phyloP scores from a whole-genome alignment of 2,113 vertebrate species.

The Asarcornis scutulata region DNA sequence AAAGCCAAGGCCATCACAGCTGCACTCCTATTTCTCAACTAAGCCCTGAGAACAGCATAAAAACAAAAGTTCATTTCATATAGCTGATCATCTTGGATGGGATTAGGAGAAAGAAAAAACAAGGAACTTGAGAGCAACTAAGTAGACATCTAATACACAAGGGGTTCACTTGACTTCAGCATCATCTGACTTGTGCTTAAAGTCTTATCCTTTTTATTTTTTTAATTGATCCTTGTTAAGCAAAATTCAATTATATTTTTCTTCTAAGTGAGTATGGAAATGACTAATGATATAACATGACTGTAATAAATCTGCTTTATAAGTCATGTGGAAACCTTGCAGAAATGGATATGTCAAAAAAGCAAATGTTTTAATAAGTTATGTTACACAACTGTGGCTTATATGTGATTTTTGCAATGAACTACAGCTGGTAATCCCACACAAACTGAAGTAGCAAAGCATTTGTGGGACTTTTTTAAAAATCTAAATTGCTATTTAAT shows the following conservation, averaged over 20 bases:
- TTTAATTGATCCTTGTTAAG: not conserved
- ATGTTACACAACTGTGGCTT: rapidly evolving
- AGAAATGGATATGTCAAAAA: not conserved
- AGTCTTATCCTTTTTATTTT: not conserved
- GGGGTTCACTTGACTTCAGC: not conserved
- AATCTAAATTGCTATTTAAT: not conserved
- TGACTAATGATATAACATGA: not conserved
- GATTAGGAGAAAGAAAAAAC: not conserved
- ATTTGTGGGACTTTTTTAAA: not conserved
- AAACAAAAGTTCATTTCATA: slow-evolving; percentile 35
- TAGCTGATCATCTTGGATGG: not conserved
- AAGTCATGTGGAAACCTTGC: not conserved
- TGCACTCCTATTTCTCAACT: slow-evolving; percentile 15
- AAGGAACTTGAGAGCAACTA: not conserved
- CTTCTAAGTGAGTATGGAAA: not conserved
- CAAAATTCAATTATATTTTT: not conserved
- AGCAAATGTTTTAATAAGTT: not conserved
- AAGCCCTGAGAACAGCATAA: slow-evolving; percentile 16
- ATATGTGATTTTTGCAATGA: not conserved
- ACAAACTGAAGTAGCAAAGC: not conserved
- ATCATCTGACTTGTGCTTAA: not conserved
- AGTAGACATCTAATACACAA: not conserved
- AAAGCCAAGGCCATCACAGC: slow-evolving; percentile 44
- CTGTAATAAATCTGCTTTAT: not conserved
- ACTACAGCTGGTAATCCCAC: not conserved